Evolutionary conservation across 1,140 invertebrate species (phyloP).

Genomic region (Gerris buenoi): DNA sequence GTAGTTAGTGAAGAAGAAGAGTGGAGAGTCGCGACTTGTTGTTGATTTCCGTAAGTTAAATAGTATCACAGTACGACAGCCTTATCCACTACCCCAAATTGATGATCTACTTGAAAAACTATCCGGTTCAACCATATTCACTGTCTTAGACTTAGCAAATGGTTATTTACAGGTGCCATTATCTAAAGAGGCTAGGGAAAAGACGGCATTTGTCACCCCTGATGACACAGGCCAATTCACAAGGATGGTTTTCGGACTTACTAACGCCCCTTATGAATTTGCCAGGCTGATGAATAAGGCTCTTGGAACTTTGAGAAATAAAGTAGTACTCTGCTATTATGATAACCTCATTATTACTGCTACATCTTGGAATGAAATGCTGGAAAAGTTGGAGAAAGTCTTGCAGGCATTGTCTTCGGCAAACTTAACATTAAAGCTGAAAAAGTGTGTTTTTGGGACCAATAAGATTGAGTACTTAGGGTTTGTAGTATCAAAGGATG

Average conservation of each 20-base stretch:
- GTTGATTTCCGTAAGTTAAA: conserved; percentile 20
- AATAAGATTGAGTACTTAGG: background rate
- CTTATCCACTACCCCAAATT: conserved; percentile 19
- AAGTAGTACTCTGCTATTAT: background rate
- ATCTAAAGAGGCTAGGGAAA: background rate
- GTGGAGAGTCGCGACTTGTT: conserved; percentile 13
- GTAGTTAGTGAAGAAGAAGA: conserved; percentile 18
- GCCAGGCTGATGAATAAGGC: background rate
- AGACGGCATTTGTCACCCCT: background rate
- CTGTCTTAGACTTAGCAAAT: background rate
- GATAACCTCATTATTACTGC: background rate
- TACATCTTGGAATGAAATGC: background rate
- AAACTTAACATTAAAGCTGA: background rate
- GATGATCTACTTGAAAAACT: conserved; percentile 19
- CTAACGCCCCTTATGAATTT: background rate
- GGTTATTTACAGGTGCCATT: background rate
- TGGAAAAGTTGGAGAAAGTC: background rate
- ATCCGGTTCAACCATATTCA: conserved; percentile 7
- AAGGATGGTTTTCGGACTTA: background rate
- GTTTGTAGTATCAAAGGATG: background rate
- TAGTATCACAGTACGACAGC: conserved; percentile 11
- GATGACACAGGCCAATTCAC: background rate
- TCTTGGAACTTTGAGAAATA: background rate
- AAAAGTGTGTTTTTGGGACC: background rate
- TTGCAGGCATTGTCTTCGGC: background rate